Evolutionary conservation across 2,113 vertebrate genomes (phyloP), one percentile per base, ranked within the genome.

Genomic region (Petrocephalus microphthalmus): DNA sequence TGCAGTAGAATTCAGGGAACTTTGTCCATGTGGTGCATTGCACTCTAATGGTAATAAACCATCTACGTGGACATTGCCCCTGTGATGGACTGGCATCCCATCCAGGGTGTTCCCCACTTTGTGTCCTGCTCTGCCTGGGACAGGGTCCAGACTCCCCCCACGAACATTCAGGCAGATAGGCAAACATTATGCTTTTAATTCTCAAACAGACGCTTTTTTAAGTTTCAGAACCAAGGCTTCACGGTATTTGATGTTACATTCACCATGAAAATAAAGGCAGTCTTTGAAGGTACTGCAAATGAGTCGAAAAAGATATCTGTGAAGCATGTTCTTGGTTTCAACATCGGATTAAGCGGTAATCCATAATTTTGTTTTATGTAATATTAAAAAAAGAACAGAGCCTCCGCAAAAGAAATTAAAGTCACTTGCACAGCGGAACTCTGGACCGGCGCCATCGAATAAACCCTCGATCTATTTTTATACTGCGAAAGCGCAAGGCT

Each of bases 321-420:
- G 29, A 15, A 33, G 1, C 67, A 37, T 33, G 13, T 71, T 71
- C 29, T 71, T 29, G 13, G 67, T 71, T 37, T 17, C 13, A 78
- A 1, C 15, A 29, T 33, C 25, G 45, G 22, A 52, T 84, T 84
- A 33, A 42, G 22, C 49, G n/a, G 11, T 84, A 84, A 84, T 84
- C 45, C 47, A 51, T 84, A 52, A 84, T 52, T 84, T 84, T 52
- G 82, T 51, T 52, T 84, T 84, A 84, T 51, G 45, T 25, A 51
- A 84, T 52, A 84, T 51, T 51, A 51, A 84, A 49, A 84, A 83
- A 52, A 52, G 49, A 20, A 8, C 47, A 51, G 82, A 84, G 8
- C 45, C 47, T 84, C 49, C 45, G n/a, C n/a, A 84, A 84, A 29
- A 84, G n/a, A 84, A 84, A 83, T 83, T 8, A 83, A 83, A 84